Evolutionary conservation across 2,797 vertebrate species (phyloP), one percentile per base, ranked within the genome.

Genomic region (Pterois miles): DNA sequence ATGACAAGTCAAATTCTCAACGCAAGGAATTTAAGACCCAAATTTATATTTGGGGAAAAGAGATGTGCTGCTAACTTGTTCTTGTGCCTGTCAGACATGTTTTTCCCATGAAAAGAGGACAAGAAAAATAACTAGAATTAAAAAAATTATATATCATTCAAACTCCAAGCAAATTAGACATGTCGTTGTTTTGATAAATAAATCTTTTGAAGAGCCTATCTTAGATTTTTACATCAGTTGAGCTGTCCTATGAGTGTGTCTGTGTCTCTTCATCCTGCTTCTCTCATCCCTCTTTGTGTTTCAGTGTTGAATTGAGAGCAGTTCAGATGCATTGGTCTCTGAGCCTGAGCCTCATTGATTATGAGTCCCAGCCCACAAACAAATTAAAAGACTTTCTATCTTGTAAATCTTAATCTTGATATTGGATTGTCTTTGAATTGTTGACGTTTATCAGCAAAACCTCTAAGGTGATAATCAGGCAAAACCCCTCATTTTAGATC

Each of bases 361-460:
- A 80, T 2, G 5, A 75, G 69, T 57, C 40, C 53, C 7, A 31
- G 43, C 48, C 78, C 63, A 64, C 65, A 79, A 76, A 84, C 71
- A 85, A 77, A 89, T 86, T 64, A 76, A 86, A 86, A 63, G 67
- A 68, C 73, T 80, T 73, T 78, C 29, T 43, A 29, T 81, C 54
- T 56, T 64, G 46, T 81, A 68, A 78, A 84, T 79, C 78, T 73
- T 75, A 63, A 88, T 74, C 69, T 75, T 40, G 23, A 76, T 74
- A 57, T 50, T 33, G 16, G 59, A 78, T 64, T 62, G 58, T 74
- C 40, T 81, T 68, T 71, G 33, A 65, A 50, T 62, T 53, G 66
- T 65, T 75, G 6, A 22, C 13, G 23, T 71, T 72, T 46, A 54
- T 46, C 60, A 66, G 50, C 2, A 57, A 52, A 76, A n/a, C 52